A percentile compares a stretch with the other conserved stretches of the same genome.
These are phyloP conservation scores for Crypturellus tataupa DNA, from an alignment of 2,797 vertebrate species.

Conservation along the genomic window DNA sequence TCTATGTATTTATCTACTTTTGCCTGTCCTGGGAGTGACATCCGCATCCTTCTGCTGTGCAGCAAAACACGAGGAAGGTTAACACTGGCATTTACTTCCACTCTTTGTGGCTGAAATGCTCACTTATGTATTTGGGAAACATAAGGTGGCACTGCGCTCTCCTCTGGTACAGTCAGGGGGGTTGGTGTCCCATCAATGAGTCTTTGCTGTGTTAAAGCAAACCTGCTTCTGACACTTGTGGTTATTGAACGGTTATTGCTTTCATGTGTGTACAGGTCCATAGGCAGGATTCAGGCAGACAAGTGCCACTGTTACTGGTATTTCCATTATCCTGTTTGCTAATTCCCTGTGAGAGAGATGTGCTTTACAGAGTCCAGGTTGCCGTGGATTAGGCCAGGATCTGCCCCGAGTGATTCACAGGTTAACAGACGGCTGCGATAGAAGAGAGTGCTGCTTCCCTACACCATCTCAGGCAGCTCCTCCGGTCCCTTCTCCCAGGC, in stretches of 20 bases:
- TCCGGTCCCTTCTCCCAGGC: neutral
- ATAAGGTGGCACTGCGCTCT: neutral
- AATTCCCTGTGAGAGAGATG: neutral
- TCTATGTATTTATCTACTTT: too few species aligned
- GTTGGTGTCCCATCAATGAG: neutral
- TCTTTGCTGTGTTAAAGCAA: neutral
- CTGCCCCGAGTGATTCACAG: neutral
- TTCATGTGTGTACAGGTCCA: neutral
- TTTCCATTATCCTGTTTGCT: neutral
- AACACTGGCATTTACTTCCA: neutral
- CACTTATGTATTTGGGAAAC: neutral
- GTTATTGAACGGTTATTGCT: neutral
- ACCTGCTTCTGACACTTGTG: neutral
- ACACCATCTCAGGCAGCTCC: neutral
- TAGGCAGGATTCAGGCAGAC: neutral
- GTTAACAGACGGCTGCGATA: neutral
- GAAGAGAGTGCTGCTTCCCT: neutral
- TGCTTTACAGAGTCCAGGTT: neutral
- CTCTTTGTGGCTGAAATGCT: neutral
- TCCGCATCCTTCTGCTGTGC: accelerated
- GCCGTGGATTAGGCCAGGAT: neutral
- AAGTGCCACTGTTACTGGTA: neutral
- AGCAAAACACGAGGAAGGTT: neutral
- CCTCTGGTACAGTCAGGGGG: neutral
- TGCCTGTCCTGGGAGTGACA: neutral